These are phyloP conservation scores for Apistogramma diplotaenia DNA, from an alignment of 2,113 vertebrate genomes.

Conservation along the genomic window DNA sequence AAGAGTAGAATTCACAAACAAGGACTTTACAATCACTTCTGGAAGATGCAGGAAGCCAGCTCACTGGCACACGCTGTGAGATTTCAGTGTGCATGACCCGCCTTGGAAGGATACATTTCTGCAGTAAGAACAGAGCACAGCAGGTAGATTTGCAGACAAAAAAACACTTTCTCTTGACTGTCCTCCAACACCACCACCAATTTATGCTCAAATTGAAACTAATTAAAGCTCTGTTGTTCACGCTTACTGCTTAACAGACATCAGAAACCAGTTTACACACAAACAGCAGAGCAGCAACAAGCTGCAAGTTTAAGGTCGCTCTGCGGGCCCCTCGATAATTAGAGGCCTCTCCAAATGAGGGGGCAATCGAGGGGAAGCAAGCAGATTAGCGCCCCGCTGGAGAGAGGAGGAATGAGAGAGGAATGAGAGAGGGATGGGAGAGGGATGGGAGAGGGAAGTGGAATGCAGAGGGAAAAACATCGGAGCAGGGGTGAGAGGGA, in stretches of 20 bases:
- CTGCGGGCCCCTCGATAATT: constrained; percentile 57
- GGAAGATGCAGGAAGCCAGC: background rate
- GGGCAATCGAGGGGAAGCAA: constrained; percentile 44
- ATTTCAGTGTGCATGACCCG: background rate
- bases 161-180: background rate
- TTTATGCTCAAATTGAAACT: rapidly evolving
- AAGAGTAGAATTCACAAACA: background rate
- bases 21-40: background rate
- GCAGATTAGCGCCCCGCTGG: constrained; percentile 39
- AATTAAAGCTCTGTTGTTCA: background rate
- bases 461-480: background rate
- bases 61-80: background rate
- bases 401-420: background rate
- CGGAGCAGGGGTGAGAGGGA: background rate
- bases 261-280: background rate
- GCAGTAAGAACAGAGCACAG: background rate
- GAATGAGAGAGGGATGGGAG: too few species aligned
- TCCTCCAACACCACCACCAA: rapidly evolving
- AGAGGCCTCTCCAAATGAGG: constrained; percentile 43
- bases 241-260: rapidly evolving
- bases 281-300: background rate
- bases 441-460: background rate
- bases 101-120: background rate
- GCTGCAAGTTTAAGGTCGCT: constrained; percentile 29
- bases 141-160: background rate